A percentile compares a stretch with the other conserved stretches of the same genome.
phyloP scores from a whole-genome alignment of 2,888 invertebrate species.

The Eupithecia subumbrata region DNA sequence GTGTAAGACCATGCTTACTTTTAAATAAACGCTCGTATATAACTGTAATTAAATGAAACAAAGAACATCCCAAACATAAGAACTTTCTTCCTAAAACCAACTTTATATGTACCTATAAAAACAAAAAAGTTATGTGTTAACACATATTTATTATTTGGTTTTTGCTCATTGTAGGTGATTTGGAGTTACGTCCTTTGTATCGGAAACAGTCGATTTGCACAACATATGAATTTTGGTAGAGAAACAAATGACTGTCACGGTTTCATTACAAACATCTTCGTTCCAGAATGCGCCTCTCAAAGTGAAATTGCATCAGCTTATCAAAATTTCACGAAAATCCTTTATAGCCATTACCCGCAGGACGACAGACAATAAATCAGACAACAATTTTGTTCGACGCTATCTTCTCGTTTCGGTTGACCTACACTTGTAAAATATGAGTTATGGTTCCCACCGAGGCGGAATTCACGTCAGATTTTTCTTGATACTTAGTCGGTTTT shows the following conservation, averaged over 20 bases:
- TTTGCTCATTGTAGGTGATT: too few relatives aligned
- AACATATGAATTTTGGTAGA: not conserved
- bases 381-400: conserved; percentile 48
- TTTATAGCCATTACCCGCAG: conserved; percentile 29
- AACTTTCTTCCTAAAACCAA: too few relatives aligned
- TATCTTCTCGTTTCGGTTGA: conserved; percentile 50
- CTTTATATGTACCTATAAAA: too few relatives aligned
- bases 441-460: conserved; percentile 36
- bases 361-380: conserved; percentile 49
- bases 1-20: too few relatives aligned
- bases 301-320: conserved; percentile 27
- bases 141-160: too few relatives aligned
- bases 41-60: too few relatives aligned
- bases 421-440: conserved; percentile 53
- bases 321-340: conserved; percentile 24
- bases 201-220: too few relatives aligned
- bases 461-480: conserved; percentile 6
- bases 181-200: too few relatives aligned
- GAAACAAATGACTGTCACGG: not conserved
- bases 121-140: too few relatives aligned
- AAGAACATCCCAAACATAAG: too few relatives aligned
- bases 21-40: too few relatives aligned
- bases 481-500: not conserved
- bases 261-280: not conserved
- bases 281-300: not conserved